Conservation (phyloP, 2,888 invertebrate genomes). For the Caenorhabditis imperialis region DNA sequence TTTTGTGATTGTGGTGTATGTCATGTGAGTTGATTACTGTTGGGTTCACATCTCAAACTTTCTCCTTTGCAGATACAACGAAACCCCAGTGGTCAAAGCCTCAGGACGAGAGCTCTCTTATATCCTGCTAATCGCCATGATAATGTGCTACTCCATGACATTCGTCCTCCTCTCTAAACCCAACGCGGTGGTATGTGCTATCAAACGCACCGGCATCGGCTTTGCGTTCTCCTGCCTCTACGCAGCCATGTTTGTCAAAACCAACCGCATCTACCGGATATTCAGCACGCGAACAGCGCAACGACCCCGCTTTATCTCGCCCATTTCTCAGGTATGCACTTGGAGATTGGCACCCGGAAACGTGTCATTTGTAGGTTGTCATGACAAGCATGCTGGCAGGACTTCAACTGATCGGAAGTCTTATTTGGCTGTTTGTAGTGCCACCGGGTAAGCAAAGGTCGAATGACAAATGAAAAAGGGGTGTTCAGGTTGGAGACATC, state of each 20-base stretch:
- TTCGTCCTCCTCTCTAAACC: slow-evolving; percentile 85
- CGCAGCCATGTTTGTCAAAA: slow-evolving; percentile 86
- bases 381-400: slow-evolving; percentile 82
- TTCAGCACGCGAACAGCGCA: slow-evolving; percentile 82
- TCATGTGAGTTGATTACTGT: slow-evolving; percentile 59
- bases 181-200: slow-evolving; percentile 83
- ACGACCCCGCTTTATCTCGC: slow-evolving; percentile 85
- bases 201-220: slow-evolving; percentile 84
- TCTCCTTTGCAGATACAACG: slow-evolving; percentile 80
- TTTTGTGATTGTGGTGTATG: slow-evolving; percentile 83
- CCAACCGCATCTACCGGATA: slow-evolving; percentile 85
- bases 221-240: slow-evolving; percentile 86
- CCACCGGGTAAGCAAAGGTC: slow-evolving; percentile 77
- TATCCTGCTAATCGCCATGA: slow-evolving; percentile 83
- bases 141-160: slow-evolving; percentile 84
- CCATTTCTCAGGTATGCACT: slow-evolving; percentile 84
- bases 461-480: background rate
- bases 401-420: slow-evolving; percentile 84
- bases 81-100: slow-evolving; percentile 85
- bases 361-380: slow-evolving; percentile 55
- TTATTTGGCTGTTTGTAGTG: slow-evolving; percentile 85
- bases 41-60: background rate
- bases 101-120: slow-evolving; percentile 87
- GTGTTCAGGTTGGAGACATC: slow-evolving; percentile 81
- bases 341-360: slow-evolving; percentile 27